These are phyloP conservation scores for Sus cebifrons DNA, from an alignment of 2,797 vertebrate species.

Conservation along the genomic window DNA sequence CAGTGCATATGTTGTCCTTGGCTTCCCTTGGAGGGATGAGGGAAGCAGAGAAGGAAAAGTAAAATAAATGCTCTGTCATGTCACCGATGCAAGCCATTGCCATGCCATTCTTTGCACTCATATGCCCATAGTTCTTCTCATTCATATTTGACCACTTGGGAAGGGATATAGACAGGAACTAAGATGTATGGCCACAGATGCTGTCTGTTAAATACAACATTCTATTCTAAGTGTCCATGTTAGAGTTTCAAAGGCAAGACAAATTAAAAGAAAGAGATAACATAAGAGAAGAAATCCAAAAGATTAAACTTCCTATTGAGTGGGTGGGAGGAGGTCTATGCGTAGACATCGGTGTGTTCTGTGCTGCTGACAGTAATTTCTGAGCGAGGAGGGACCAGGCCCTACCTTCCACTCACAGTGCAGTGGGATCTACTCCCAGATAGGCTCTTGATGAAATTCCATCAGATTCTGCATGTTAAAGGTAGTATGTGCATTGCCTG, in stretches of 20 bases:
- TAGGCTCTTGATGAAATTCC: neutral
- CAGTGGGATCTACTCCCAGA: neutral
- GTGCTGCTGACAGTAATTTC: too few relatives aligned
- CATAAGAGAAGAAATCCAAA: neutral
- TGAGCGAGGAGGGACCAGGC: rapidly evolving
- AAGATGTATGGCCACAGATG: neutral
- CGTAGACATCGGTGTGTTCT: neutral
- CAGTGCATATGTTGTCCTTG: neutral
- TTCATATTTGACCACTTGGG: neutral
- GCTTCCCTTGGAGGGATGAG: neutral
- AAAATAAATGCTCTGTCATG: neutral
- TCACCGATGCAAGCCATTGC: neutral
- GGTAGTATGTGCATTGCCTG: too few relatives aligned
- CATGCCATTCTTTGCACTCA: neutral
- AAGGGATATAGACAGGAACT: neutral
- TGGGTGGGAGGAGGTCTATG: rapidly evolving
- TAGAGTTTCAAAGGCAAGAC: neutral
- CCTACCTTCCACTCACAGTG: neutral
- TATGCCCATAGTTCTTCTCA: neutral
- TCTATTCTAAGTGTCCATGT: neutral
- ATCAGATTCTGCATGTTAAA: neutral
- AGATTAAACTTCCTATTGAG: neutral
- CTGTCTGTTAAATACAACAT: neutral
- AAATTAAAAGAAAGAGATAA: neutral
- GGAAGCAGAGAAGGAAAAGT: neutral